Base-by-base conservation (phyloP, 2,113 vertebrate genomes). In the Mustela lutreola region DNA sequence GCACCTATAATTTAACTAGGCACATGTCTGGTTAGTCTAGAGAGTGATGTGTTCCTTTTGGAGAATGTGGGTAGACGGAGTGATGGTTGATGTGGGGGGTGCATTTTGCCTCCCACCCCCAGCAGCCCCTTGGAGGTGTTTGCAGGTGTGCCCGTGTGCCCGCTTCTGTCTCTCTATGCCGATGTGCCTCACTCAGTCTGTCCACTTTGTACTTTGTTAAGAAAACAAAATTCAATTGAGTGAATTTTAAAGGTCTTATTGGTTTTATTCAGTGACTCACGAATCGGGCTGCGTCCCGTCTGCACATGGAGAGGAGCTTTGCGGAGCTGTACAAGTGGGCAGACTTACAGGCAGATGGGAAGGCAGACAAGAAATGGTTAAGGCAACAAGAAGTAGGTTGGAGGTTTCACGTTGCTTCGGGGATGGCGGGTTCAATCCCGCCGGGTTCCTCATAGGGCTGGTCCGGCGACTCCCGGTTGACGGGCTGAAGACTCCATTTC, bases 21-120 rank as follows among this genome's bases (percentile, higher is more conserved):
- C 2, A 11, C 36, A 0, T 16, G 10, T 21, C 50, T 53, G 15
- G 50, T 53, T 15, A 14, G 50, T 53, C 50, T 53, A 15, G 50
- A 3, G 14, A 14, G 12, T 1, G 2, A 21, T 0, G 21, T 1
- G 0, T 1, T 11, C 65, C 19, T 1, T 11, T 4, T 22, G 50
- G 91, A 60, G 53, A 42, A n/a, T 19, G 11, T n/a, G 5, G 39
- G 4, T 15, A 11, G 76, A 7, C 2, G 28, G 21, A 16, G 39
- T 4, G 28, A 45, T 0, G 4, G 11, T 18, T 15, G 5, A 4
- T 2, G 31, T 67, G 31, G 26, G 7, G 75, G 42, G 14, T 18
- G 75, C 26, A 0, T 75, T 42, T 14, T 26, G 42, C 24, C 39
- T 36, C 22, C 22, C 39, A 1, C 11, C 71, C 39, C 71, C 39